These are phyloP conservation scores for Trematomus bernacchii DNA, from an alignment of 2,797 vertebrate species.

Conservation along the genomic window DNA sequence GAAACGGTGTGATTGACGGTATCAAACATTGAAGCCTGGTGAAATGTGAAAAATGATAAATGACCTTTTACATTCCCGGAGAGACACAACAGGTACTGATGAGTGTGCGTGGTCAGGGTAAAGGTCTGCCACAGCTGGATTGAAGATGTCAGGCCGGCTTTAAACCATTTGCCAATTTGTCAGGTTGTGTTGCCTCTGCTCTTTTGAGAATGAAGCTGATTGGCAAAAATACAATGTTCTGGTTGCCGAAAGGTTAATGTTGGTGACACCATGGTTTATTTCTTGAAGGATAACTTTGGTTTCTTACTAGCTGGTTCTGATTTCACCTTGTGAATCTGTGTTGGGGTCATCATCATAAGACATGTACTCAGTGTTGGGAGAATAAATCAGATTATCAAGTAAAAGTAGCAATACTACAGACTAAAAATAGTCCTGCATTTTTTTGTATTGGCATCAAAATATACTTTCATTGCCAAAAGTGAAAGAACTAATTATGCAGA, in stretches of 20 bases:
- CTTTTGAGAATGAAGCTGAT: neutral
- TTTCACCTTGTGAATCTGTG: no score
- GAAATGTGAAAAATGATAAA: constrained; percentile 5
- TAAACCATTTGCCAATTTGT: neutral
- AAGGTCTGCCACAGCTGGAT: neutral
- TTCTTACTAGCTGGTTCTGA: neutral
- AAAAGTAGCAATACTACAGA: no score
- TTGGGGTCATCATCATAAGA: no score
- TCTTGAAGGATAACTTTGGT: neutral
- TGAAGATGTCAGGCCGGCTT: neutral
- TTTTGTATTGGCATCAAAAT: no score
- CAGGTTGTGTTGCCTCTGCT: neutral
- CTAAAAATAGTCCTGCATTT: no score
- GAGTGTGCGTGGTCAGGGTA: neutral
- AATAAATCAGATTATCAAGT: no score
- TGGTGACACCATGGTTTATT: neutral
- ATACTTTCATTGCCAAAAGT: no score
- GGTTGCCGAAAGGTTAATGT: neutral
- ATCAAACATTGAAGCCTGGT: neutral
- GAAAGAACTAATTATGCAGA: no score
- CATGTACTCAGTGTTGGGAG: no score
- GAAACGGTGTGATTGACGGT: constrained; percentile 17
- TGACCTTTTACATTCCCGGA: constrained; percentile 1
- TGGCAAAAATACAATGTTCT: neutral
- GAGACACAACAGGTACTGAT: neutral